Conservation (phyloP, 2,888 invertebrate genomes). For the Lasioglossum malachurum region DNA sequence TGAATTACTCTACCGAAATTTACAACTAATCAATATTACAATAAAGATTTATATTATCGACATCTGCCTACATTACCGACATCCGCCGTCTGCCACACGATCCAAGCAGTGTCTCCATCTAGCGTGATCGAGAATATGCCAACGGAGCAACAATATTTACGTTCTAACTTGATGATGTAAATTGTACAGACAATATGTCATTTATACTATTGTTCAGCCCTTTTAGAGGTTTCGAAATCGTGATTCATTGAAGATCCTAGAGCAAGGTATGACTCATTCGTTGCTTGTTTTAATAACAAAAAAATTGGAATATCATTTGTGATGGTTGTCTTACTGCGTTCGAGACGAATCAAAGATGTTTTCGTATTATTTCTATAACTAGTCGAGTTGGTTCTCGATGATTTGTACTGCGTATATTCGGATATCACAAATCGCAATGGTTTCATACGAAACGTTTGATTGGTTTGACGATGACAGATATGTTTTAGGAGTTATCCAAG, state of each 20-base stretch:
- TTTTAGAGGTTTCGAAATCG: conserved; percentile 21
- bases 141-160: conserved; percentile 31
- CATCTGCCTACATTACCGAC: no score
- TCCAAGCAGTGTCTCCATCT: conserved; percentile 30
- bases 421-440: neutral
- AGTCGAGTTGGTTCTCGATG: neutral
- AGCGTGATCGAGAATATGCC: neutral
- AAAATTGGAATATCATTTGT: neutral
- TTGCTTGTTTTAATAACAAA: neutral
- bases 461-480: neutral
- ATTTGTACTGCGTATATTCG: conserved; percentile 12
- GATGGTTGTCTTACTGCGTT: neutral
- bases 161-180: conserved; percentile 33
- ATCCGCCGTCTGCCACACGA: neutral
- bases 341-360: conserved; percentile 6
- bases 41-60: no score
- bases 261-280: conserved; percentile 20
- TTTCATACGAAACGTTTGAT: neutral
- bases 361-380: neutral
- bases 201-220: conserved; percentile 20
- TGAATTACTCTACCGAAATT: no score
- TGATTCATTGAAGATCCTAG: neutral
- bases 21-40: no score
- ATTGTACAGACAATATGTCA: conserved; percentile 34
- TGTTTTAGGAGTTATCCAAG: neutral